Evolutionary conservation across 2,888 invertebrate species (phyloP), one percentile per base, ranked within the genome.

Genomic region (Priocnemis perturbator): DNA sequence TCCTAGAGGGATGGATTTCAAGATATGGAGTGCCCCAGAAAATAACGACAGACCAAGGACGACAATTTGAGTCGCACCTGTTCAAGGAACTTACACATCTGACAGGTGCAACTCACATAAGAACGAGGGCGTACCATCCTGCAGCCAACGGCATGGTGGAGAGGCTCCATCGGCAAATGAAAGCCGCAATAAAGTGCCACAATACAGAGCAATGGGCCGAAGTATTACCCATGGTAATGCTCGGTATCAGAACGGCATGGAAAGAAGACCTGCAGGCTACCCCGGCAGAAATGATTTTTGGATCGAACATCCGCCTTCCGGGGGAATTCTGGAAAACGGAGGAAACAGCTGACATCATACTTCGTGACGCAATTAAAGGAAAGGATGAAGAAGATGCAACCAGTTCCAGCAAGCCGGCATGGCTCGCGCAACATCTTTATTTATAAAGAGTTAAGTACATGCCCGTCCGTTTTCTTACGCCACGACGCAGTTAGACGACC

Each of bases 61-160:
- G 0, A 65, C 85, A 11, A n/a, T n/a, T n/a, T n/a, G n/a, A n/a
- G n/a, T n/a, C n/a, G n/a, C n/a, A n/a, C n/a, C n/a, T n/a, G n/a
- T 85, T 84, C 68, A 58, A 56, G 20, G 71, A 53, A 9, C 76
- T 79, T 47, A 68, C 60, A 9, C 71, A 66, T 17, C 37, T 77
- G 3, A 53, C 77, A 2, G 85, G 81, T 7, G 69, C 70, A 5
- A 21, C 71, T 3, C 71, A 65, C 15, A 58, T 74, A 0, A 67
- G 76, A 45, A 85, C 83, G 9, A 84, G 86, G 2, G 69, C 84
- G 17, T 87, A 87, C 73, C 86, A 89, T 70, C 83, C 89, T 37
- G 76, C 81, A 59, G 73, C 85, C 1, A 89, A 90, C 64, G 89
- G 89, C 0, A 77, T 88, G 60, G 82, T 90, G 3, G 89, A 90